A percentile compares a stretch with the other conserved stretches of the same genome.
These are phyloP conservation scores for Chrysodeixis includens DNA, from an alignment of 2,888 invertebrate species.

Conservation along the genomic window DNA sequence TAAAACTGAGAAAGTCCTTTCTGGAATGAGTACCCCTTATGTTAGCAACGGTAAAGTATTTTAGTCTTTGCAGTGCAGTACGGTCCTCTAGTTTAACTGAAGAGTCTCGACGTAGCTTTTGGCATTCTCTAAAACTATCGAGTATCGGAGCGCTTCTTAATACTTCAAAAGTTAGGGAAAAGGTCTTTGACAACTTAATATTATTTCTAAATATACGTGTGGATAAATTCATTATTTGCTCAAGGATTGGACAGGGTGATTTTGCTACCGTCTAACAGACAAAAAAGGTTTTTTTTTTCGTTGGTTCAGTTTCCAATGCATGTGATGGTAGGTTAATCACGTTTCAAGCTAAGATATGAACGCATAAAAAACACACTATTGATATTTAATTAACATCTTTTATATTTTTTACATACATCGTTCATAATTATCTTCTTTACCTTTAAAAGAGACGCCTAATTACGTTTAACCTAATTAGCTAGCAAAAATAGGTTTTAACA, in stretches of 20 bases:
- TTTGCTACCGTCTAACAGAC: no score
- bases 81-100: slow-evolving; percentile 34
- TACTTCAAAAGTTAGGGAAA: neutral
- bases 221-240: no score
- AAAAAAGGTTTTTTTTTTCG: no score
- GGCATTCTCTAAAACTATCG: slow-evolving; percentile 21
- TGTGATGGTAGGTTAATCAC: no score
- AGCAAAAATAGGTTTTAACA: neutral
- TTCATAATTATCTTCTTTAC: no score
- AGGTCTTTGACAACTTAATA: neutral
- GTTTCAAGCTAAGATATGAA: no score
- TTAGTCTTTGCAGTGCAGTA: slow-evolving; percentile 32
- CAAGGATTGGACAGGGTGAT: no score
- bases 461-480: neutral
- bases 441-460: neutral
- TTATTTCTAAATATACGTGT: neutral
- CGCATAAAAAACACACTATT: no score
- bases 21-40: slow-evolving; percentile 46
- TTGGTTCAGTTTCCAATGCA: no score
- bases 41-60: slow-evolving; percentile 42
- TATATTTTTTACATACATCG: no score
- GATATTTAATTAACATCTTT: no score
- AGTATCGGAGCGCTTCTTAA: slow-evolving; percentile 7
- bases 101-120: slow-evolving; percentile 37
- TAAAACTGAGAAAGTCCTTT: slow-evolving; percentile 44